These are phyloP conservation scores for Cabera pusaria DNA, from an alignment of 2,888 invertebrate genomes.

Conservation along the genomic window DNA sequence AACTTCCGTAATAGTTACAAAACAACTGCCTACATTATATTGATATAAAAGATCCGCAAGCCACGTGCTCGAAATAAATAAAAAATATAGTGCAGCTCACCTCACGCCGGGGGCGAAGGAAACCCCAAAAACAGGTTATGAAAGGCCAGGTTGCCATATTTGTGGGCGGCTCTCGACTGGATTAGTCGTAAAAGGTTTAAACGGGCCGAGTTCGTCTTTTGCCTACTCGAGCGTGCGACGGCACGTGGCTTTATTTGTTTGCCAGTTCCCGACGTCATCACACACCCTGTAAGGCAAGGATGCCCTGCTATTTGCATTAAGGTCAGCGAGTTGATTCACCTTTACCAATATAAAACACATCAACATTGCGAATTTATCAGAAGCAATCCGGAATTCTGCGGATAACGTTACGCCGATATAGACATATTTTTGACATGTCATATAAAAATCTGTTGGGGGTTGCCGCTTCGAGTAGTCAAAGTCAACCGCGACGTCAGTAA, in stretches of 20 bases:
- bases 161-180: conserved; percentile 72
- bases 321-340: conserved; percentile 61
- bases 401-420: conserved; percentile 15
- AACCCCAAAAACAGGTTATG: conserved; percentile 82
- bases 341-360: conserved; percentile 42
- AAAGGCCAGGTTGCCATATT: conserved; percentile 79
- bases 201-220: conserved; percentile 70
- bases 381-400: conserved; percentile 2
- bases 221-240: conserved; percentile 58
- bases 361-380: conserved; percentile 20
- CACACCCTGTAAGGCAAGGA: conserved; percentile 66
- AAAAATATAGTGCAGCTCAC: conserved; percentile 47
- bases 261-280: conserved; percentile 63
- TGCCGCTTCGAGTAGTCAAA: conserved; percentile 40
- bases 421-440: conserved; percentile 19
- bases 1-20: conserved; percentile 4
- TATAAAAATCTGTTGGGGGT: conserved; percentile 43
- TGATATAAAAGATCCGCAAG: conserved; percentile 16
- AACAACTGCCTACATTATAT: conserved; percentile 3
- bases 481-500: conserved; percentile 48
- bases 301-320: conserved; percentile 59
- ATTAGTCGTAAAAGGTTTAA: conserved; percentile 82
- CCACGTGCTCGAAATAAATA: conserved; percentile 56
- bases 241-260: conserved; percentile 71
- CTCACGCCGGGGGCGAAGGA: conserved; percentile 69